Percentiles rank a stretch among this genome's conserved stretches.
Conservation (phyloP, 2,797 vertebrate species). For the Acanthiza pusilla region DNA sequence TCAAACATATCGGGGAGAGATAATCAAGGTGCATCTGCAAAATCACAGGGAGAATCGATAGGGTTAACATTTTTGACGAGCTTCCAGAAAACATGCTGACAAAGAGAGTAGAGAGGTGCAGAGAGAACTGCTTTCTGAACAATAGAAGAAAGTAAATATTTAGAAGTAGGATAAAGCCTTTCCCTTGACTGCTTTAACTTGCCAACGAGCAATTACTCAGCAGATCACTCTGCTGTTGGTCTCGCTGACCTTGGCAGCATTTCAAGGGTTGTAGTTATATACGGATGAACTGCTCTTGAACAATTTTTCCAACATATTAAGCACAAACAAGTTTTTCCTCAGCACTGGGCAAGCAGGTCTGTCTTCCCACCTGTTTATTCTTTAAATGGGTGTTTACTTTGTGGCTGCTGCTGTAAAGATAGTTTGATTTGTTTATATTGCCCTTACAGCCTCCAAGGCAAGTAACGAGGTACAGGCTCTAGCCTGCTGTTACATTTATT, state of each 20-base stretch:
- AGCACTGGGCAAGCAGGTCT: not conserved
- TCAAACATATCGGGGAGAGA: not conserved
- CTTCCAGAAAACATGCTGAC: constrained; percentile 43
- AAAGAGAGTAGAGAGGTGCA: not conserved
- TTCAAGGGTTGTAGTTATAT: constrained; percentile 18
- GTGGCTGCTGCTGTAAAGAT: not conserved
- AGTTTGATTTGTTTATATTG: constrained; percentile 41
- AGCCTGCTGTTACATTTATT: constrained; percentile 12
- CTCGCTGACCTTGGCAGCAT: constrained; percentile 25
- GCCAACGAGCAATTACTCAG: constrained; percentile 34
- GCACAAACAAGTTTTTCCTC: constrained; percentile 41
- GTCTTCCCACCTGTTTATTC: constrained; percentile 29
- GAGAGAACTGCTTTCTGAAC: constrained; percentile 19
- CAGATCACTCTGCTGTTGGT: constrained; percentile 2
- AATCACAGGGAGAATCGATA: not conserved
- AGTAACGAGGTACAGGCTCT: not conserved
- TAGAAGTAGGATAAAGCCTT: constrained; percentile 33
- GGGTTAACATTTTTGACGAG: not conserved
- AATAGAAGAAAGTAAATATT: constrained; percentile 53
- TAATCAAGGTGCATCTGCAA: not conserved
- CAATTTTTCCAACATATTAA: constrained; percentile 53
- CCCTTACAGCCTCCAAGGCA: not conserved
- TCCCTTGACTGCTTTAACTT: constrained; percentile 40
- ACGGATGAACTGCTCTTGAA: constrained; percentile 7
- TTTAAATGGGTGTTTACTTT: constrained; percentile 37